These are phyloP conservation scores for Paramuricea clavata DNA, from an alignment of 92 coral and sea anemone species.

Conservation along the genomic window DNA sequence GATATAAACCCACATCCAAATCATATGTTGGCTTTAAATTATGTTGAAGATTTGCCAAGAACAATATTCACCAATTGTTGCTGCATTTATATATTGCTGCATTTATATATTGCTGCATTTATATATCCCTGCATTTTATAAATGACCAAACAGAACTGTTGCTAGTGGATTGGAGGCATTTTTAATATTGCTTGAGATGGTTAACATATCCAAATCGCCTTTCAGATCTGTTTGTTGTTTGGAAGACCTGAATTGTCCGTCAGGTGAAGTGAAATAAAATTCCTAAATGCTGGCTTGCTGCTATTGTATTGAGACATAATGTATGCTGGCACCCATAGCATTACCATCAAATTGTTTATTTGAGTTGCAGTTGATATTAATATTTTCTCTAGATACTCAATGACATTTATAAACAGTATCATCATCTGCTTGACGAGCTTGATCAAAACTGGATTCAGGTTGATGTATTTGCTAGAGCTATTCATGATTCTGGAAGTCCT, in stretches of 20 bases:
- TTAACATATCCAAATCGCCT: constrained; percentile 73
- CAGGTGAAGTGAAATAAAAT: background rate
- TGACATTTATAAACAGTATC: constrained; percentile 63
- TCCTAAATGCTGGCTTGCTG: constrained; percentile 1
- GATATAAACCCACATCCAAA: background rate
- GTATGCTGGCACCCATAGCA: background rate
- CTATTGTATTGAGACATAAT: background rate
- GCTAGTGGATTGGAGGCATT: constrained; percentile 73
- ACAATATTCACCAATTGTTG: constrained; percentile 59
- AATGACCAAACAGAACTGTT: constrained; percentile 78
- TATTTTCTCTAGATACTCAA: constrained; percentile 52
- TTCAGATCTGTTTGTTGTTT: constrained; percentile 48
- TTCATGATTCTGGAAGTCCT: constrained; percentile 66
- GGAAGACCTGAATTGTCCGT: constrained; percentile 11
- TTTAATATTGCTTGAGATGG: constrained; percentile 66
- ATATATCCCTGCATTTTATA: constrained; percentile 62
- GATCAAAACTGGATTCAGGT: constrained; percentile 47
- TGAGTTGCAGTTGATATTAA: background rate
- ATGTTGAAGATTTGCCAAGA: constrained; percentile 55
- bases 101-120: constrained; percentile 59
- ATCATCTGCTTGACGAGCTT: constrained; percentile 56
- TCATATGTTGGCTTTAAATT: constrained; percentile 6
- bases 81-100: no score
- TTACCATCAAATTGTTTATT: constrained; percentile 11
- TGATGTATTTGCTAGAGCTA: constrained; percentile 68